Evolutionary conservation across 2,797 vertebrate species (phyloP).

Genomic region (Phataginus tetradactyla): DNA sequence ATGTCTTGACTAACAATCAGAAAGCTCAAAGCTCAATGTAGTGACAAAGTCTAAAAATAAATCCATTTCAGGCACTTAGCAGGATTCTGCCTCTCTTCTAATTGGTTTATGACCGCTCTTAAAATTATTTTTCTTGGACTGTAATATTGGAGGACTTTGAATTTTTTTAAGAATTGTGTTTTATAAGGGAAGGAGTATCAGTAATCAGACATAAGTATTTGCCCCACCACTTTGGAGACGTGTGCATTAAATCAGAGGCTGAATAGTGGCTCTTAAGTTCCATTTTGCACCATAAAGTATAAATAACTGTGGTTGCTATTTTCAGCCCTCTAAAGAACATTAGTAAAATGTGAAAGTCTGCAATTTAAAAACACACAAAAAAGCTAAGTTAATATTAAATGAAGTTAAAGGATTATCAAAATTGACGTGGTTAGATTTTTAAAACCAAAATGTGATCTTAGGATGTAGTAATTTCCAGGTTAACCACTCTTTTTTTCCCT

Average conservation of each 20-base stretch:
- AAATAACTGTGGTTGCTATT: not conserved
- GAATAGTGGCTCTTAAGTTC: not conserved
- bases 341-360: not conserved
- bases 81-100: constrained; percentile 50
- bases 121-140: constrained; percentile 66
- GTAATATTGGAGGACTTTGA: constrained; percentile 23
- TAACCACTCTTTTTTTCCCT: not conserved
- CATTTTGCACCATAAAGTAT: not conserved
- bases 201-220: not conserved
- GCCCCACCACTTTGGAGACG: not conserved
- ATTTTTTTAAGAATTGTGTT: constrained; percentile 9
- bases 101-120: constrained; percentile 64
- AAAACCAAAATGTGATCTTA: constrained; percentile 40
- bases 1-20: constrained; percentile 63
- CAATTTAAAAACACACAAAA: constrained; percentile 36
- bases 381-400: constrained; percentile 30
- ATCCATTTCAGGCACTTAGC: constrained; percentile 38
- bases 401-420: constrained; percentile 33
- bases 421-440: not conserved
- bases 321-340: not conserved
- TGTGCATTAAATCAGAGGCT: constrained; percentile 6
- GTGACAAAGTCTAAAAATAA: constrained; percentile 72
- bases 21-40: constrained; percentile 58
- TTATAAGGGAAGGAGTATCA: constrained; percentile 43
- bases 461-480: not conserved